These are phyloP conservation scores for Vulpes lagopus DNA, from an alignment of 2,113 vertebrate genomes.

Conservation along the genomic window DNA sequence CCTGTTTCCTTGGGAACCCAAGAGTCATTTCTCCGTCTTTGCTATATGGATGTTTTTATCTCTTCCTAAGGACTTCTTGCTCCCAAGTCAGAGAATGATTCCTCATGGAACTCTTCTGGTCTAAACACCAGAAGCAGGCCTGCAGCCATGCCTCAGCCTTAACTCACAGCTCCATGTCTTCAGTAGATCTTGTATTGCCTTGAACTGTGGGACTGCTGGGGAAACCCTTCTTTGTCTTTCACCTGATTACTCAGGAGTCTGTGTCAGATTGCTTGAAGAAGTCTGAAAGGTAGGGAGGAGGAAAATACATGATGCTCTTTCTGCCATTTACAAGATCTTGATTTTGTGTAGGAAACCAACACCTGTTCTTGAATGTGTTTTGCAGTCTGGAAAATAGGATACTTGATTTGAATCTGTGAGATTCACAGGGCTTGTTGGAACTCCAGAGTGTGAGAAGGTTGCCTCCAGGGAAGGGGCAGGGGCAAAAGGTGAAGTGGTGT, in stretches of 20 bases:
- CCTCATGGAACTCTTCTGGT: constrained; percentile 27
- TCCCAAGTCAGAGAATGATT: constrained; percentile 20
- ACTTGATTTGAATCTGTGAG: not conserved
- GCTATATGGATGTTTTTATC: not conserved
- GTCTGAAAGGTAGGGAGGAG: not conserved
- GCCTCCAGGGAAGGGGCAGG: not conserved
- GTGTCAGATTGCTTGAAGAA: not conserved
- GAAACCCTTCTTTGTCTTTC: not conserved
- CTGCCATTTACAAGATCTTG: not conserved
- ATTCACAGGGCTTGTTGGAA: not conserved
- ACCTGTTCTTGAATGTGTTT: not conserved
- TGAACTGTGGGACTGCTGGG: not conserved
- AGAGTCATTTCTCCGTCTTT: not conserved
- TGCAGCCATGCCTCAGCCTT: not conserved
- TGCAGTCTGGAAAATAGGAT: not conserved
- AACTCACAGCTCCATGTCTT: not conserved
- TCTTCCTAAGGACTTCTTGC: constrained; percentile 4
- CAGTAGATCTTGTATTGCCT: not conserved
- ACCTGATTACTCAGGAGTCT: not conserved
- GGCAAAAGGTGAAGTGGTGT: not conserved
- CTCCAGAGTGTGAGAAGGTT: not conserved
- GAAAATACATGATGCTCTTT: not conserved
- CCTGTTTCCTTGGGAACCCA: not conserved
- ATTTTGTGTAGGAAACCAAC: constrained; percentile 27
- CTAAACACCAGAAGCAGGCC: not conserved